Evolutionary conservation across 2,113 vertebrate genomes (phyloP), one percentile per base, ranked within the genome.

Genomic region (Merops nubicus): DNA sequence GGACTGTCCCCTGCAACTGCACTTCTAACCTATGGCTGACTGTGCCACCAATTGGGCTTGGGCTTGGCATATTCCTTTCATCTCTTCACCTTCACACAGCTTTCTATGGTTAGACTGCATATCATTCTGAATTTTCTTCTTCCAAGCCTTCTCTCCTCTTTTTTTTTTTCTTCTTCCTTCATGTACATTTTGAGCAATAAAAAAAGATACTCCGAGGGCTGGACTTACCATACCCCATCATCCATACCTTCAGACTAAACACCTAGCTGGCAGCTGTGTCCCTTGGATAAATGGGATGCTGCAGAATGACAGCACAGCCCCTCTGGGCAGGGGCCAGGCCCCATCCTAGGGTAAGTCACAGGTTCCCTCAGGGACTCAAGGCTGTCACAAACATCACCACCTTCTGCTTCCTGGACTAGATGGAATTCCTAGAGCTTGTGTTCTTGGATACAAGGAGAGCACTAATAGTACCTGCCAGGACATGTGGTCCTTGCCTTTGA

Each of bases 181-280:
- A 6, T 1, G 3, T 40, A 60, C 53, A 45, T 79, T 89, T 45
- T 79, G 9, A 82, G 45, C 1, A 1, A 81, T 59, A 42, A 5
- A 74, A 29, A 15, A 65, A 77, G 75, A 43, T 31, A 19, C 25
- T 85, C 8, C 21, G 31, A 29, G 3, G 31, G 34, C 40, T 69
- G 62, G 36, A 34, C 36, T 25, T 67, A 77, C 54, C 60, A 36
- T 40, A 72, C 1, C 19, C 22, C 56, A 19, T 54, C 65, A 42
- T 33, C 63, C 54, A 76, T 23, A 53, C 36, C 48, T 82, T 78
- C 89, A 82, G 43, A 23, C 43, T 45, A 8, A 89, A 85, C 42
- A 48, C 20, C 48, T 38, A 1, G 0, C 53, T 79, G 50, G 65
- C 40, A 93, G 65, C 57, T 0, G 0, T 0, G 0, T 85, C 75